Evolutionary conservation across 2,797 vertebrate genomes (phyloP).

Genomic region (Nyctalus aviator): DNA sequence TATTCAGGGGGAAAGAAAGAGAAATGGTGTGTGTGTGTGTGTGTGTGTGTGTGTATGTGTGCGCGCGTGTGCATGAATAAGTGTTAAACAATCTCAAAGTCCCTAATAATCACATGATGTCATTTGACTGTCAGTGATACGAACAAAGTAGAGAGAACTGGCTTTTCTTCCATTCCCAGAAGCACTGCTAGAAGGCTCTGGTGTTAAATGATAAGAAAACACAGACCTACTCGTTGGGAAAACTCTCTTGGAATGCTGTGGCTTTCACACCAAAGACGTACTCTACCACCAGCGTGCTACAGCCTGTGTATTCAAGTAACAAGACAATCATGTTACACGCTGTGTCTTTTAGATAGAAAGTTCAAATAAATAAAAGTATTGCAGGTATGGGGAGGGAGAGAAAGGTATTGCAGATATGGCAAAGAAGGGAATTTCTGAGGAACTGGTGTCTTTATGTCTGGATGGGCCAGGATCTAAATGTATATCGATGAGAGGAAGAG

Average conservation of each 20-base stretch:
- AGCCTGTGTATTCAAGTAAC: slow-evolving; percentile 29
- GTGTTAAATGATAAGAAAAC: slow-evolving; percentile 10
- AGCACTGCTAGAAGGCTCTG: slow-evolving; percentile 9
- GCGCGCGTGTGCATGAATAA: neutral
- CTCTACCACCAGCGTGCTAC: neutral
- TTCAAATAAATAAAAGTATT: slow-evolving; percentile 46
- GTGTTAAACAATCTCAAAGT: neutral
- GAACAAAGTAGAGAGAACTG: neutral
- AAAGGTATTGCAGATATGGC: neutral
- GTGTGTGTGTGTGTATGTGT: neutral
- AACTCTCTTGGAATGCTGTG: slow-evolving; percentile 5
- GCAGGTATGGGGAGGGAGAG: neutral
- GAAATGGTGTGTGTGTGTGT: neutral
- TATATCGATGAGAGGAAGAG: neutral
- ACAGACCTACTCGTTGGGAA: neutral
- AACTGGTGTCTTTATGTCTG: neutral
- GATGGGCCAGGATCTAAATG: neutral
- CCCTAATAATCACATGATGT: neutral
- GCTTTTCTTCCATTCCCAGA: slow-evolving; percentile 22
- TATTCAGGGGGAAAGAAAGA: slow-evolving; percentile 54
- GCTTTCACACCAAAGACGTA: neutral
- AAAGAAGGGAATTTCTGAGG: neutral
- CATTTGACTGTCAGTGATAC: neutral
- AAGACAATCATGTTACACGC: neutral
- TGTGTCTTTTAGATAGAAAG: slow-evolving; percentile 23